Base-by-base conservation (phyloP, 1,140 invertebrate genomes). In the Formica selysi region DNA sequence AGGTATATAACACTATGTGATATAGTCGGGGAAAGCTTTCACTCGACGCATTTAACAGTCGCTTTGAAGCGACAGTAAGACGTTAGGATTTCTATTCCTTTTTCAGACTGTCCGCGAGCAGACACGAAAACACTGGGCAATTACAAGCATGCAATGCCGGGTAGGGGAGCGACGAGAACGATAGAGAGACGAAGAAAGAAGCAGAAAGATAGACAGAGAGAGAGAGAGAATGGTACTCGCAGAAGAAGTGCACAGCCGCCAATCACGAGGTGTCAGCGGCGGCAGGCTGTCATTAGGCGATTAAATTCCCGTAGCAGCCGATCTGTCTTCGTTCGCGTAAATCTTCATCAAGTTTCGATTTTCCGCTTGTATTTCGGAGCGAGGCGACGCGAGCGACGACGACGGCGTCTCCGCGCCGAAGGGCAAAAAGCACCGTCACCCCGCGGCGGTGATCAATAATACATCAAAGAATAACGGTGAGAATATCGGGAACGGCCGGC, bases 261-360 rank as follows among this genome's bases (percentile, higher is more conserved):
- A 90, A 90, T 91, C 90, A 91, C 76, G 51, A 65, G 51, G 85
- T 81, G 90, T 90, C 89, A 90, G 76, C 36, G 78, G 81, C 88
- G 87, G 87, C 88, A 87, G 90, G 86, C 91, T 91, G 92, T 93
- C 92, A 92, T 93, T 93, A 93, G 91, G 87, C 91, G 92, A 93
- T 93, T 93, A 93, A 91, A 93, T 92, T 93, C 91, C 78, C 76
- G 83, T 78, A 84, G 68, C 79, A 83, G 79, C 87, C 92, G 76
- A 91, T 90, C 70, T 70, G 80, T 91, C 90, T 87, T 68, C 57
- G 26, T 76, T 89, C 80, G 48, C 90, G 89, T 91, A 91, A 91
- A 91, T 91, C 89, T 90, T 84, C 76, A 91, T 91, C 86, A 90
- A 89, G 61, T 89, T 91, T 91, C 84, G 89, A 91, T 91, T 89